Conservation (phyloP, 1,140 invertebrate genomes). For the Ceratitis capitata region DNA sequence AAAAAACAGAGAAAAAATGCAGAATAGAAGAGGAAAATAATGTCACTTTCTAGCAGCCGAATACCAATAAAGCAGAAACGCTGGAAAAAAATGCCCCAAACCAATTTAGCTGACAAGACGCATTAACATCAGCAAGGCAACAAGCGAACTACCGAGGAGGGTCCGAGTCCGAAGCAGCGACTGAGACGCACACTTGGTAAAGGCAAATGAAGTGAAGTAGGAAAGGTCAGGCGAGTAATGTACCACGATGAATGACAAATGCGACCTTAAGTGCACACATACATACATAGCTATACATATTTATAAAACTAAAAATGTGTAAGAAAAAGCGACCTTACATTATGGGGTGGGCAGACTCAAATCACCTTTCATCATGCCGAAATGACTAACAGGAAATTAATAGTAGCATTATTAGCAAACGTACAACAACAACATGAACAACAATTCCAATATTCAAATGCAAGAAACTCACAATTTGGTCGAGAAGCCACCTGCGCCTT, state of each 20-base stretch:
- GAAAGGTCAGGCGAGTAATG: background rate
- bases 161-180: too few relatives aligned
- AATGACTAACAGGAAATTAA: constrained; percentile 38
- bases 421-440: background rate
- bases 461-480: background rate
- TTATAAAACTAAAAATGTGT: background rate
- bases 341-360: background rate
- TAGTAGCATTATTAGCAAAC: constrained; percentile 25
- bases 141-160: background rate
- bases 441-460: background rate
- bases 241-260: constrained; percentile 42
- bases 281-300: background rate
- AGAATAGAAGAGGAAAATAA: background rate
- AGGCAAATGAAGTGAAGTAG: background rate
- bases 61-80: background rate
- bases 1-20: background rate
- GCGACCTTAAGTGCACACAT: background rate
- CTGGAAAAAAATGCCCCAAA: background rate
- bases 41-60: background rate
- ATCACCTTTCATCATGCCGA: constrained; percentile 37
- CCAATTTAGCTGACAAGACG: constrained; percentile 19
- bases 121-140: constrained; percentile 31
- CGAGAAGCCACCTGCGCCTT: background rate
- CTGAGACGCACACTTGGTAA: too few relatives aligned
- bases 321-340: background rate